Base-by-base conservation (phyloP, 2,113 vertebrate genomes). In the Eira barbara region DNA sequence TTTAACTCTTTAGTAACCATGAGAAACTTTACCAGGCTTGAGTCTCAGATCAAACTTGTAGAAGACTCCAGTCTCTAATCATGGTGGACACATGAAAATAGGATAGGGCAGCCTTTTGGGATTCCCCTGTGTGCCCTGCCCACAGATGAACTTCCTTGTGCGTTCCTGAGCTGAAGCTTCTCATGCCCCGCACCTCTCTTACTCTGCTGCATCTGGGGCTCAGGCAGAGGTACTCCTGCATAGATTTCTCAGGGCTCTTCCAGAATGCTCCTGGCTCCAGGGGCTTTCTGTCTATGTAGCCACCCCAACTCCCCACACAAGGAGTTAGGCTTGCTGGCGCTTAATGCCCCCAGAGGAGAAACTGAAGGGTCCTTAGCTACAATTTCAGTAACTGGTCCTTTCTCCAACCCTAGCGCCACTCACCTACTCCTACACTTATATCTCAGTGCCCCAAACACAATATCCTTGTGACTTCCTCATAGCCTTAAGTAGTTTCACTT, bases 71-170 rank as follows among this genome's bases (percentile, higher is more conserved):
- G 31, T 86, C 52, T 88, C 4, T 39, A 36, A 36, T 47, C 36
- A 14, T 6, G 11, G 67, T 45, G 31, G 65, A 21, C 23, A 11
- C 23, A 9, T n/a, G 2, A 0, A 7, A 13, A 7, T 5, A 55
- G 84, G 61, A 20, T 3, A 20, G 23, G 47, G 6, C 12, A 2
- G 1, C 7, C 31, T 21, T 25, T 25, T 0, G 47, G 61, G 55
- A 29, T 14, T 63, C 36, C 42, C 31, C 20, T 14, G 6, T 17
- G 55, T n/a, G 4, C 63, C 42, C 27, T 6, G 39, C 23, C 57
- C 34, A 0, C 14, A 49, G 61, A 21, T 9, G n/a, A 65, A 45
- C 36, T 47, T 9, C 4, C 0, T 76, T 36, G 4, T 1, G 9
- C 18, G 0, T 15, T 27, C 2, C 13, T 42, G 39, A n/a, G 45